Evolutionary conservation across 1,140 invertebrate genomes (phyloP), one percentile per base, ranked within the genome.

Genomic region (Brachionus paranguensis): DNA sequence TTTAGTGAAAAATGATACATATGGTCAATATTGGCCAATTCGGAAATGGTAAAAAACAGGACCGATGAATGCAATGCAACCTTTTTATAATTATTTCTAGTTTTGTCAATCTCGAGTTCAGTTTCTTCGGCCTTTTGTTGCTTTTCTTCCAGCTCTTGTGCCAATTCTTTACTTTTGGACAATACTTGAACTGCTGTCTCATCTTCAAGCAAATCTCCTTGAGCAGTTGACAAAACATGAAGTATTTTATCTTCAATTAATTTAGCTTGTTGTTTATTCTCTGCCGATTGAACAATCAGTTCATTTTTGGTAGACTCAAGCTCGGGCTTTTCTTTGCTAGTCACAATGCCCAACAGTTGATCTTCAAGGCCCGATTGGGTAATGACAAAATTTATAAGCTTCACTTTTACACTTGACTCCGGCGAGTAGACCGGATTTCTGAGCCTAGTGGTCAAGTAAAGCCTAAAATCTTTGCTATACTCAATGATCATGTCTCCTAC

Each of bases 1-100:
- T 95, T 95, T 17, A 98, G 91, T 0, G 96, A 96, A 86, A 96
- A 98, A 90, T 98, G 96, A 88, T 98, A 98, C 96, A 98, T 98
- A 17, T 74, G 65, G 60, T 84, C 60, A 24, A 84, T 60, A 60
- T 74, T 76, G 6, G 68, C 53, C 17, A 84, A 53, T 45, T 76
- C 68, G 2, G 41, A 24, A 0, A 84, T 53, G 27, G 41, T 45
- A 43, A 84, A 76, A 29, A 60, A 84, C 20, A 84, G 27, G 14
- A 41, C 33, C n/a, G 83, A 53, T 55, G 68, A 72, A 55, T 76
- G 43, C 3, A 29, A 4, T 1, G 83, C 83, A 1, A 84, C 50
- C 53, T 50, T 64, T 72, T 86, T 87, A 85, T 90, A 90, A 14
- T 87, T 88, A 84, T 87, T 85, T 85, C 89, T 87, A 78, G 89